Conservation (phyloP, 2,888 invertebrate species). For the Argynnis bischoffii region DNA sequence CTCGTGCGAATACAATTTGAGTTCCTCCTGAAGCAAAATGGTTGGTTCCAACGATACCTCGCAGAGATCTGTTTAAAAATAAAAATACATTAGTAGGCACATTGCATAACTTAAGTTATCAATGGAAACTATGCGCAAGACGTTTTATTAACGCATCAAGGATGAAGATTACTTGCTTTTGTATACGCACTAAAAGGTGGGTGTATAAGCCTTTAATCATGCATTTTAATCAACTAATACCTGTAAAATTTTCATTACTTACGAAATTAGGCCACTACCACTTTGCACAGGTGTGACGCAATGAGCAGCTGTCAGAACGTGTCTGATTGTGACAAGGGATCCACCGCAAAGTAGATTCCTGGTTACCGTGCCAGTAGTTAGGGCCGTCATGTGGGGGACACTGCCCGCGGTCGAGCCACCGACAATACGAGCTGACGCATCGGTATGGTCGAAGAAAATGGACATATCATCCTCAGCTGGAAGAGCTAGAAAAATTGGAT, state of each 20-base stretch:
- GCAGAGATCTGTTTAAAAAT: slow-evolving; percentile 49
- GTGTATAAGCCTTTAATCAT: no score
- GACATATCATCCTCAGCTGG: slow-evolving; percentile 54
- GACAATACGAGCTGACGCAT: slow-evolving; percentile 55
- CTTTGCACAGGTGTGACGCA: slow-evolving; percentile 56
- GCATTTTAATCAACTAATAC: no score
- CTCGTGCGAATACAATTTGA: slow-evolving; percentile 49
- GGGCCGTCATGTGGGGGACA: slow-evolving; percentile 54
- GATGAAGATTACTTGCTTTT: not conserved
- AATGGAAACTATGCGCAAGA: no score
- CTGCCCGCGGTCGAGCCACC: slow-evolving; percentile 58
- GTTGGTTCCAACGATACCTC: slow-evolving; percentile 60
- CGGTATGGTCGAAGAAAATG: slow-evolving; percentile 55
- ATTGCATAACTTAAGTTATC: no score
- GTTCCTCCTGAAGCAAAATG: slow-evolving; percentile 55
- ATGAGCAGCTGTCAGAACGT: slow-evolving; percentile 65
- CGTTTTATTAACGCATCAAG: no score
- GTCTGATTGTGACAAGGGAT: slow-evolving; percentile 51
- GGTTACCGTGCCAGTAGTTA: slow-evolving; percentile 40
- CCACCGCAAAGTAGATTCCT: slow-evolving; percentile 56
- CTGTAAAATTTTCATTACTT: not conserved
- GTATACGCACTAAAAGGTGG: no score
- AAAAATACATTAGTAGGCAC: not conserved
- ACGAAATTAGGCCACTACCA: slow-evolving; percentile 41
- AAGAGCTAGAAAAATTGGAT: slow-evolving; percentile 48